Evolutionary conservation across 2,113 vertebrate genomes (phyloP), one percentile per base, ranked within the genome.

Genomic region (Campylorhamphus procurvoides): DNA sequence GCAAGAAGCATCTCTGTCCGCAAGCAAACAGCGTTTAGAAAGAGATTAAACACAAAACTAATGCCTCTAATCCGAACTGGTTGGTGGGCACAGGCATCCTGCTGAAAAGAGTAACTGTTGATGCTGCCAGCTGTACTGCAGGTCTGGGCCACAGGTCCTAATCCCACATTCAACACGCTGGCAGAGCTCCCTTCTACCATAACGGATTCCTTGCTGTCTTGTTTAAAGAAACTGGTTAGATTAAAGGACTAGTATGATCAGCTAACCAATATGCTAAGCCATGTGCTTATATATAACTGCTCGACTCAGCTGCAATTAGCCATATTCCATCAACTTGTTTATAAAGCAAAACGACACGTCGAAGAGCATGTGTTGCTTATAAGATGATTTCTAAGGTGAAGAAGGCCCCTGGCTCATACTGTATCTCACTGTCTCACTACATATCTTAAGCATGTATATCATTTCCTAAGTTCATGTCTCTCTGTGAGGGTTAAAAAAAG

Each of bases 11-110:
- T 84, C 91, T 93, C 97, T 25, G 0, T 31, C 62, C 50, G 22
- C 86, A 77, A 14, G 62, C 94, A 93, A 94, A 50, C 87, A 62
- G 75, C 7, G 37, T 77, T 95, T 67, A 59, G 95, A 96, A 76
- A 68, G 56, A 96, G 96, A 89, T 89, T 94, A 86, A 93, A 76
- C 42, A 44, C 56, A 76, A 87, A 96, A 94, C 87, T 89, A 86
- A 94, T 73, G 80, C 91, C 63, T 88, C 53, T 96, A 95, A 97
- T 84, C 96, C 80, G 2, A 87, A 35, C 47, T 72, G 93, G 25
- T 47, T 25, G 86, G 93, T 93, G 84, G 92, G 90, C 90, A 95
- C 31, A 35, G 88, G 74, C 94, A 85, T 75, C 77, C 55, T 55
- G 87, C 89, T 84, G 83, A 66, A 75, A 92, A 84, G 76, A 64